phyloP scores from a whole-genome alignment of 1,140 invertebrate genomes.

The Halesus radiatus region DNA sequence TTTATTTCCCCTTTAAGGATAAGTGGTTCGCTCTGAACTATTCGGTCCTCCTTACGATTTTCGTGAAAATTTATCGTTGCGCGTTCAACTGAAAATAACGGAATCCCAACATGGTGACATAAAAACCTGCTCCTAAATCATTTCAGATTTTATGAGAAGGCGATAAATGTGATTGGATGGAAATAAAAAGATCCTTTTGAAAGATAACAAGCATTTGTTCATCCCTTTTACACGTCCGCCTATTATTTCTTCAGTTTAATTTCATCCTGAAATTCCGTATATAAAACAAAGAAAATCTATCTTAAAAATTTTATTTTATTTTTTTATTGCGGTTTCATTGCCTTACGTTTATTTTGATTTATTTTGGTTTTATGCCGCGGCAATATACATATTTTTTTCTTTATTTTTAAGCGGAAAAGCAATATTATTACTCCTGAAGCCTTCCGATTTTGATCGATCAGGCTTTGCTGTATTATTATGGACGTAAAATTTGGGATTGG shows the following conservation, averaged over 20 bases:
- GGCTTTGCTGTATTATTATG: too few species aligned
- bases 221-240: background rate
- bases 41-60: background rate
- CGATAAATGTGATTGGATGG: conserved; percentile 39
- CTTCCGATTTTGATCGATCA: background rate
- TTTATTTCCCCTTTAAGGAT: too few species aligned
- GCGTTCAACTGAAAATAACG: conserved; percentile 38
- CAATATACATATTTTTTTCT: too few species aligned
- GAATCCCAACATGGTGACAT: conserved; percentile 41
- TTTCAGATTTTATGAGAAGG: conserved; percentile 44
- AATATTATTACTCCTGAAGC: background rate
- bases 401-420: background rate
- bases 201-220: conserved; percentile 27
- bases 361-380: background rate
- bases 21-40: conserved; percentile 1
- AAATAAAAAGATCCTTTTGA: conserved; percentile 35
- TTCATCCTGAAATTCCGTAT: background rate
- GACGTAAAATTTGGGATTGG: too few species aligned
- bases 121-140: conserved; percentile 43
- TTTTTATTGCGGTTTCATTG: conserved; percentile 14
- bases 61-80: conserved; percentile 42
- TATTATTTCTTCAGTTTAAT: conserved; percentile 18
- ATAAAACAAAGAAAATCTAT: background rate
- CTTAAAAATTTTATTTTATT: background rate
- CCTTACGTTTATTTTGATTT: conserved; percentile 2